Base-by-base conservation (phyloP, 2,797 vertebrate genomes). In the Enteromius viviparus region DNA sequence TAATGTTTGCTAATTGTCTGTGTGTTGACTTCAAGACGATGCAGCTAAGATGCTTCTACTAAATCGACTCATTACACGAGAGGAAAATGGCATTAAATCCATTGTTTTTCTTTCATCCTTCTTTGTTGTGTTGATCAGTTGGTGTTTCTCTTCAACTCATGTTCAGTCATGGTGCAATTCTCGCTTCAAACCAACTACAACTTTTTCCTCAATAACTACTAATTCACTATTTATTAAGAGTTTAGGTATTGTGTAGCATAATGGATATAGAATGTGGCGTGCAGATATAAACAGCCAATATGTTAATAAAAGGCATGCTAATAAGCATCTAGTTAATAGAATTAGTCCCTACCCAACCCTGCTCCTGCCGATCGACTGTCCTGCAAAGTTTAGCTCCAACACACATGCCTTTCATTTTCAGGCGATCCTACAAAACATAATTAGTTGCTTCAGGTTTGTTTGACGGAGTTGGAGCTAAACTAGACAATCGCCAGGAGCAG, bases 1-100 rank as follows among this genome's bases (percentile, higher is more conserved):
- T 65, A 76, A 84, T 82, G 80, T 74, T 66, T 80, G 49, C 55
- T 78, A 84, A 81, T 78, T 32, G 64, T 75, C 66, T 42, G 7
- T 37, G 29, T 70, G 64, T 65, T 45, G 64, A 47, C 72, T 76
- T 23, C 17, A 78, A 84, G 69, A 72, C 62, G 40, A 21, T 62
- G 37, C 64, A n/a, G 66, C 34, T 45, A 53, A 70, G 53, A 76
- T n/a, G 55, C 58, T 72, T 83, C 62, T 14, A 34, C 77, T 70
- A 40, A 32, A 79, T 32, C 3, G 45, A 32, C 71, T 79, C 42
- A 77, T 82, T 55, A 19, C 10, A 42, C 40, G 55, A 68, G 32
- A 68, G 55, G 60, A 65, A 15, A 83, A 55, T 45, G 12, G 6
- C 6, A 51, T 55, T 64, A 29, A 6, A 66, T 45, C 51, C 1